Evolutionary conservation across 2,888 invertebrate genomes (phyloP).

Genomic region (Harmothoe impar): DNA sequence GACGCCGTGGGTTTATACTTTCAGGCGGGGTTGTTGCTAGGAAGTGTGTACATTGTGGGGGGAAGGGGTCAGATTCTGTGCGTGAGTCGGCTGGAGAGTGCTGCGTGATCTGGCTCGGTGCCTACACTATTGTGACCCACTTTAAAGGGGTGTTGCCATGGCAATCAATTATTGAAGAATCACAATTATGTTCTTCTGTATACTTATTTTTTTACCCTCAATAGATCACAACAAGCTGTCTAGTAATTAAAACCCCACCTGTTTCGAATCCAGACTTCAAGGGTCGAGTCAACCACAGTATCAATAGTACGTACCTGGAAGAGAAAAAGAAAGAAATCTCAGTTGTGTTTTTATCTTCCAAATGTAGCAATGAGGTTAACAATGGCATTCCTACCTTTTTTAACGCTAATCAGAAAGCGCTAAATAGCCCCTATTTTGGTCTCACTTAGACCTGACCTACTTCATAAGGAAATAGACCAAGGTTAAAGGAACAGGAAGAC

Average conservation of each 20-base stretch:
- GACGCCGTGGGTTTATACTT: no score
- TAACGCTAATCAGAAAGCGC: no score
- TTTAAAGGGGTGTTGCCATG: not conserved
- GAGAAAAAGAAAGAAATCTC: not conserved
- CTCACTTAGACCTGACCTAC: no score
- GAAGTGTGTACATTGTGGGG: no score
- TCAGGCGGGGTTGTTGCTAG: no score
- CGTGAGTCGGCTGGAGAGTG: no score
- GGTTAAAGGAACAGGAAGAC: no score
- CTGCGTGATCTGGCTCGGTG: not conserved
- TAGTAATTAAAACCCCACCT: conserved; percentile 17
- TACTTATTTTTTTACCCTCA: not conserved
- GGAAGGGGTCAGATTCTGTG: no score
- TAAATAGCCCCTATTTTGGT: no score
- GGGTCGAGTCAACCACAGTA: not conserved
- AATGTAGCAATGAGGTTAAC: no score
- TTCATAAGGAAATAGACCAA: no score
- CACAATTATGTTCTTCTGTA: not conserved
- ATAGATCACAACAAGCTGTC: not conserved
- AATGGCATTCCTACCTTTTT: no score
- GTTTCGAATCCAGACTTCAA: not conserved
- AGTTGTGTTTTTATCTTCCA: not conserved
- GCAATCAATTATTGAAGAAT: conserved; percentile 6
- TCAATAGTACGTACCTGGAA: conserved; percentile 14
- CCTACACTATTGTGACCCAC: not conserved